Conservation (phyloP, 2,888 invertebrate species). For the Microdon myrmicae region DNA sequence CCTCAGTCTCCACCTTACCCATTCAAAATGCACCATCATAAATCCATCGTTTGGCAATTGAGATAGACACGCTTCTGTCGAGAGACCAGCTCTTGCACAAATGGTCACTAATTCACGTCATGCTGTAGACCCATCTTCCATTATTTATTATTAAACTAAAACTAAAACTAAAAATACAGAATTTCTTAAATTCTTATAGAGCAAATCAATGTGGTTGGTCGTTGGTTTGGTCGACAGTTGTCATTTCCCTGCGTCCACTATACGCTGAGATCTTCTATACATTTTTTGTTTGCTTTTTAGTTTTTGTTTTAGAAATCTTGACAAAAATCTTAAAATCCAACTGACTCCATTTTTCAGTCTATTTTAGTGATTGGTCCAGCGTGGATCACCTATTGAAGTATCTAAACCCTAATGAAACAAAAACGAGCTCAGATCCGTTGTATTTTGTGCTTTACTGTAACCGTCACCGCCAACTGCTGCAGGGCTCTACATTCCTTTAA, state of each 20-base stretch:
- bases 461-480: slow-evolving; percentile 22
- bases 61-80: too few species aligned
- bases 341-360: slow-evolving; percentile 57
- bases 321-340: slow-evolving; percentile 38
- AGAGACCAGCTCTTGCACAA: slow-evolving; percentile 1
- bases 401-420: slow-evolving; percentile 6
- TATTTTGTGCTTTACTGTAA: slow-evolving; percentile 19
- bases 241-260: slow-evolving; percentile 11
- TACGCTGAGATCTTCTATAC: too few species aligned
- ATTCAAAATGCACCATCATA: too few species aligned
- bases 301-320: slow-evolving; percentile 31
- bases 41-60: too few species aligned
- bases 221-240: slow-evolving; percentile 6
- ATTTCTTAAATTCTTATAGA: slow-evolving; percentile 1
- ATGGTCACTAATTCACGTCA: slow-evolving; percentile 21
- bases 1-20: too few species aligned
- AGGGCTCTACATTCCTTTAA: slow-evolving; percentile 18
- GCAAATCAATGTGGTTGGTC: too few species aligned
- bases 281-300: too few species aligned
- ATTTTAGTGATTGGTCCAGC: slow-evolving; percentile 65
- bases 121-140: slow-evolving; percentile 6
- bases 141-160: slow-evolving; percentile 36
- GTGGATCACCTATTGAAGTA: slow-evolving; percentile 54
- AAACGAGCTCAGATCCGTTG: slow-evolving; percentile 16
- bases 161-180: slow-evolving; percentile 42